A percentile compares a stretch with the other conserved stretches of the same genome.
Conservation (phyloP, 2,888 invertebrate genomes). For the Drosophila diplacantha region DNA sequence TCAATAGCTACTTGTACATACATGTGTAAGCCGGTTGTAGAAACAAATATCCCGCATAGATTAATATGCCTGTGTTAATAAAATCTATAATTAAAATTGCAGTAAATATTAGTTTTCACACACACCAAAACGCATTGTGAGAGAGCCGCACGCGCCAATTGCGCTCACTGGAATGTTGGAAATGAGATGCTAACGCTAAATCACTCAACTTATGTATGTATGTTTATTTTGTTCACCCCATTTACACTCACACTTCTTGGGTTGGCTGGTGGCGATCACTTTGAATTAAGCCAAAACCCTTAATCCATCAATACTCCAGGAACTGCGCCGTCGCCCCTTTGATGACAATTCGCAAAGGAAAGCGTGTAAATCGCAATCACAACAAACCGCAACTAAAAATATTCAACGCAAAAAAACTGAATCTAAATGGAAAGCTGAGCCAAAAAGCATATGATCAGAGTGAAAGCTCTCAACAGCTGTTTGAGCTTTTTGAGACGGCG, state of each 20-base stretch:
- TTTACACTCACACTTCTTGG: slow-evolving; percentile 5
- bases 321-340: background rate
- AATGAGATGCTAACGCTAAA: slow-evolving; percentile 2
- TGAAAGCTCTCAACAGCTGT: slow-evolving; percentile 18
- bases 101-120: slow-evolving; percentile 6
- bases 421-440: slow-evolving; percentile 4
- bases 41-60: slow-evolving; percentile 1
- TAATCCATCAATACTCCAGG: slow-evolving; percentile 1
- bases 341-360: background rate
- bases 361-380: slow-evolving; percentile 36
- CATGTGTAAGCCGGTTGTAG: slow-evolving; percentile 15
- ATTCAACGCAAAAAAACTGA: slow-evolving; percentile 18
- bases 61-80: background rate
- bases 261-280: background rate
- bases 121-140: slow-evolving; percentile 7
- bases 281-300: background rate
- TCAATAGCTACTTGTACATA: slow-evolving; percentile 3
- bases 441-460: slow-evolving; percentile 27
- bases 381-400: slow-evolving; percentile 53
- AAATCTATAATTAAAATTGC: background rate
- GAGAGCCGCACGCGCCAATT: slow-evolving; percentile 33
- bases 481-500: slow-evolving; percentile 6
- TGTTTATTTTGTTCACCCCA: background rate
- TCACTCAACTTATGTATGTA: background rate
- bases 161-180: slow-evolving; percentile 13